Conservation (phyloP, 2,888 invertebrate species). For the Artemia sp. region DNA sequence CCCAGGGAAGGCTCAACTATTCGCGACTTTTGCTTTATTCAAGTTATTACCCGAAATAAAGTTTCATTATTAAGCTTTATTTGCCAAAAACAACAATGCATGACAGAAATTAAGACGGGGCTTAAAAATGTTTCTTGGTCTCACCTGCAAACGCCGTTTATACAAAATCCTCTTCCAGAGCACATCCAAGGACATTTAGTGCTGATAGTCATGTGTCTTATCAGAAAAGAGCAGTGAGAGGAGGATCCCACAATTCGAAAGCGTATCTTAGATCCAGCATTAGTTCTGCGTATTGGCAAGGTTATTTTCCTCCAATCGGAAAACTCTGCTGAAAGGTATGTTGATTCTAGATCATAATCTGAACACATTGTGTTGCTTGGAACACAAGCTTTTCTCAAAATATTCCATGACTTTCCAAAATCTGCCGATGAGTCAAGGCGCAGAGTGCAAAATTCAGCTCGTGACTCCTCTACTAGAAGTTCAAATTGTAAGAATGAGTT, state of each 20-base stretch:
- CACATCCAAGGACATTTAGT: slow-evolving; percentile 11
- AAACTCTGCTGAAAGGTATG: neutral
- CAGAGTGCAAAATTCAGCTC: neutral
- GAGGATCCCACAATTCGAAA: neutral
- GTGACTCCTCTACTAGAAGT: neutral
- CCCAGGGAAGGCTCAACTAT: no score
- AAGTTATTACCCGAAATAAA: no score
- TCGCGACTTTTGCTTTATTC: no score
- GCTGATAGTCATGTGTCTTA: neutral
- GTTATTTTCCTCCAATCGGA: neutral
- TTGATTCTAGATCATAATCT: neutral
- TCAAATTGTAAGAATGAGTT: neutral
- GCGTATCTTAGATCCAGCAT: neutral
- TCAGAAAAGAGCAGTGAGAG: neutral
- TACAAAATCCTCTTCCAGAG: neutral
- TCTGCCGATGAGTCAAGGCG: neutral
- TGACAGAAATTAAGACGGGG: no score
- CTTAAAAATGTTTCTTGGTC: neutral
- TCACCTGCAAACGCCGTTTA: neutral
- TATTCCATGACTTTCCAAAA: slow-evolving; percentile 6
- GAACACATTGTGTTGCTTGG: neutral
- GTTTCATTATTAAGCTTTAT: no score
- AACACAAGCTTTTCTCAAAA: neutral
- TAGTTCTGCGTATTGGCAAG: neutral
- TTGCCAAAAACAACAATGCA: no score